These are phyloP conservation scores for Crotophaga sulcirostris DNA, from an alignment of 2,113 vertebrate genomes.

Conservation along the genomic window DNA sequence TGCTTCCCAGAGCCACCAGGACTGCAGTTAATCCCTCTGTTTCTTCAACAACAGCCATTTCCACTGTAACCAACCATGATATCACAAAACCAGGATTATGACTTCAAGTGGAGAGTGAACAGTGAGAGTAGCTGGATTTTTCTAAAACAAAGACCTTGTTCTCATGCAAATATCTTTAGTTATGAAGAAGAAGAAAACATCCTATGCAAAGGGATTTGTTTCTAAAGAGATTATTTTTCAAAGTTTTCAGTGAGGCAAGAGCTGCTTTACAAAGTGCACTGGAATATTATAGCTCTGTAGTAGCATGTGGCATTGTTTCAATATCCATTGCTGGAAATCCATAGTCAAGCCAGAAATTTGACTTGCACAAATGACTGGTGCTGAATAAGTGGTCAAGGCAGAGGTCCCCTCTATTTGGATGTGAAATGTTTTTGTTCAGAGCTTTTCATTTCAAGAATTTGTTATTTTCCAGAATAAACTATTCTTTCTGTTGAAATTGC, in stretches of 20 bases:
- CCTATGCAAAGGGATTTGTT: background rate
- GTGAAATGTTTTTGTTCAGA: slow-evolving; percentile 41
- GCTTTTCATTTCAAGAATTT: slow-evolving; percentile 20
- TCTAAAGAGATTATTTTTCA: slow-evolving; percentile 28
- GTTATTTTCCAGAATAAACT: slow-evolving; percentile 3
- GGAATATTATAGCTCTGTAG: background rate
- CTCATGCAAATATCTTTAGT: slow-evolving; percentile 16
- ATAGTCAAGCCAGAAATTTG: background rate
- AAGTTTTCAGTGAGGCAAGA: background rate
- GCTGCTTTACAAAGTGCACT: background rate
- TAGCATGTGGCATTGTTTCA: background rate
- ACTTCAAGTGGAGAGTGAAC: slow-evolving; percentile 4
- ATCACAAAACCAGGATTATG: slow-evolving; percentile 5
- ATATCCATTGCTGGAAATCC: background rate
- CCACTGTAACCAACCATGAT: background rate
- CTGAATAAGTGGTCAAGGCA: background rate
- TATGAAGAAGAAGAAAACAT: slow-evolving; percentile 2
- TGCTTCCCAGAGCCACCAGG: background rate
- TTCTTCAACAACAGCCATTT: background rate
- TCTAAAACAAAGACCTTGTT: slow-evolving; percentile 23
- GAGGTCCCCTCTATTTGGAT: background rate
- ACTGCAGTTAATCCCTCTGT: background rate
- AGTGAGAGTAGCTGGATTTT: background rate
- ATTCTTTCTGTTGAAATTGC: background rate
- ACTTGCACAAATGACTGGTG: background rate